Conservation (phyloP, 2,888 invertebrate genomes). For the Trichogramma dendrolimi region DNA sequence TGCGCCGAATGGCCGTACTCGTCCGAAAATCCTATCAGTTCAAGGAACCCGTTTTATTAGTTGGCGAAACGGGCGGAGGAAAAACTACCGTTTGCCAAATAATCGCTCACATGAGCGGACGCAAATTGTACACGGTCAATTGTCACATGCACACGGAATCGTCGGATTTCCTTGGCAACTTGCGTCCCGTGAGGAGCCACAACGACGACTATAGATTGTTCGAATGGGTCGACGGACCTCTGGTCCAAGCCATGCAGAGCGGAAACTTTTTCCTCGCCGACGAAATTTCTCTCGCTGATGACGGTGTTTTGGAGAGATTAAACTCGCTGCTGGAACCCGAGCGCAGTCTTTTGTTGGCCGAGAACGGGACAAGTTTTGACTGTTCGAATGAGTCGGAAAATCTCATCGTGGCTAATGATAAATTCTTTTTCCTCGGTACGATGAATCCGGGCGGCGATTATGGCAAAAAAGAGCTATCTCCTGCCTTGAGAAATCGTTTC, state of each 20-base stretch:
- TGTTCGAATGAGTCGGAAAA: conserved; percentile 49
- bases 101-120: conserved; percentile 66
- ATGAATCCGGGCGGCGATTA: conserved; percentile 99
- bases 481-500: conserved; percentile 93
- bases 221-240: conserved; percentile 96
- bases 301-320: conserved; percentile 93
- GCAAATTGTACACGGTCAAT: conserved; percentile 76
- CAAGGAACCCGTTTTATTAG: conserved; percentile 88
- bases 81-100: conserved; percentile 95
- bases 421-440: conserved; percentile 88
- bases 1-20: conserved; percentile 75
- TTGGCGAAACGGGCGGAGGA: conserved; percentile 97
- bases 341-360: conserved; percentile 82
- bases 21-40: conserved; percentile 83
- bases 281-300: conserved; percentile 98
- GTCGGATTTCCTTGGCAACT: conserved; percentile 92
- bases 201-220: conserved; percentile 65
- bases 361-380: conserved; percentile 70
- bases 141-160: conserved; percentile 99
- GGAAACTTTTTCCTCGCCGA: conserved; percentile 92
- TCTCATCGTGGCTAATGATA: conserved; percentile 63
- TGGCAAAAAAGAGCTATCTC: conserved; percentile 98
- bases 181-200: conserved; percentile 79
- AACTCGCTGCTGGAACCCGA: conserved; percentile 95
- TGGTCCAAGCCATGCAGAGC: conserved; percentile 83